Percentiles rank a stretch among this genome's conserved stretches.
These are phyloP conservation scores for Oxyruncus cristatus DNA, from an alignment of 2,113 vertebrate genomes.

Conservation along the genomic window DNA sequence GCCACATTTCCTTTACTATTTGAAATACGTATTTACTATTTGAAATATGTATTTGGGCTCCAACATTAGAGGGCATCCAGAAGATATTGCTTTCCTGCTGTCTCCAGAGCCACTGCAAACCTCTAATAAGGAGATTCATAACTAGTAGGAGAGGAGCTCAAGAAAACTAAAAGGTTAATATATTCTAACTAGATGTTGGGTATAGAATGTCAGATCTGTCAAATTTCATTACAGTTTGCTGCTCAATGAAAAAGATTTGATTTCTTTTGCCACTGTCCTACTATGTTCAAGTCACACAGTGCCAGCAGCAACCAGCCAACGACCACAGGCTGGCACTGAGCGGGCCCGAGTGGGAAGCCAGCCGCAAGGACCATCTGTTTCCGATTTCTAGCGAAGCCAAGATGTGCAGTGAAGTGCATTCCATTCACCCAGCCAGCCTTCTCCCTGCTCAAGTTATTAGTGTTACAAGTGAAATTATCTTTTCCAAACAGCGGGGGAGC, in stretches of 20 bases:
- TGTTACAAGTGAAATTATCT: conserved; percentile 87
- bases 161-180: conserved; percentile 86
- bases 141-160: conserved; percentile 60
- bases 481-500: conserved; percentile 83
- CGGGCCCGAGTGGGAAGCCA: conserved; percentile 82
- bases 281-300: conserved; percentile 85
- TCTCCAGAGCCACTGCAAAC: neutral
- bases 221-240: conserved; percentile 84
- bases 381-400: conserved; percentile 86
- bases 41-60: neutral
- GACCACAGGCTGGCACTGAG: conserved; percentile 87
- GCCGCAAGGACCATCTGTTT: conserved; percentile 95
- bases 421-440: conserved; percentile 78
- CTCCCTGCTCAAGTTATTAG: conserved; percentile 82
- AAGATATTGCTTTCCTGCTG: neutral
- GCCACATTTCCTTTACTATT: neutral
- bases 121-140: conserved; percentile 65
- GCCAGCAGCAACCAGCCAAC: conserved; percentile 88
- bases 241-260: conserved; percentile 84
- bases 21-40: neutral
- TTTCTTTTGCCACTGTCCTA: conserved; percentile 88
- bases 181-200: conserved; percentile 84
- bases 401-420: conserved; percentile 85
- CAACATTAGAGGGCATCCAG: neutral
- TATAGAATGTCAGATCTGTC: conserved; percentile 89